These are phyloP conservation scores for Drosophila kambysellisi DNA, from an alignment of 2,888 invertebrate genomes.

Conservation along the genomic window DNA sequence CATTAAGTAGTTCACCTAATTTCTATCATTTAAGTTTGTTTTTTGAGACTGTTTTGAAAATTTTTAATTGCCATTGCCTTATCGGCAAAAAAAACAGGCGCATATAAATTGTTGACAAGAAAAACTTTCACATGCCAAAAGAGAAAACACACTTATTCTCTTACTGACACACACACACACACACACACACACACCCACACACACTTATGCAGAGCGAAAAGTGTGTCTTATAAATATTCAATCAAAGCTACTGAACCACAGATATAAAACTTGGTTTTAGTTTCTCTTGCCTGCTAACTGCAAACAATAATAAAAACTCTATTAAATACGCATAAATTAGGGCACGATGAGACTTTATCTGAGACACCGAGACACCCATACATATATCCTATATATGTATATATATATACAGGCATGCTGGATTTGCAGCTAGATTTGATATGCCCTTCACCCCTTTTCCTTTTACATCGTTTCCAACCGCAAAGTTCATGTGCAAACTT, in stretches of 20 bases:
- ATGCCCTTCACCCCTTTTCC: constrained; percentile 1
- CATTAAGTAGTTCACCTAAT: background rate
- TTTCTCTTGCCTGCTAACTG: constrained; percentile 51
- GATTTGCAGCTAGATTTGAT: constrained; percentile 66
- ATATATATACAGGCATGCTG: constrained; percentile 12
- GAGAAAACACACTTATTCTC: constrained; percentile 8
- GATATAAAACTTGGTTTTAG: constrained; percentile 57
- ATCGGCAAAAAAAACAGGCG: background rate
- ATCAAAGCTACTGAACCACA: constrained; percentile 53
- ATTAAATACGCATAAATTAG: constrained; percentile 81
- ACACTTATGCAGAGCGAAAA: background rate
- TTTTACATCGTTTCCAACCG: background rate
- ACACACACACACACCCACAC: background rate
- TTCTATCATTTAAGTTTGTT: background rate
- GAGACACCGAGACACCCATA: constrained; percentile 1
- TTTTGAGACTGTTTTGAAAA: background rate
- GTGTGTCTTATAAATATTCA: constrained; percentile 69
- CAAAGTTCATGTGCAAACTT: constrained; percentile 74
- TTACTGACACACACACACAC: background rate
- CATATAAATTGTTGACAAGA: constrained; percentile 18
- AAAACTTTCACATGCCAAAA: constrained; percentile 27
- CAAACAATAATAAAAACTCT: constrained; percentile 78
- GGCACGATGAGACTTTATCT: constrained; percentile 38
- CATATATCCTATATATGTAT: constrained; percentile 8
- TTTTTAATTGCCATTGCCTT: constrained; percentile 6